These are phyloP conservation scores for Pachypeltis micranthus DNA, from an alignment of 1,140 invertebrate species.

Conservation along the genomic window DNA sequence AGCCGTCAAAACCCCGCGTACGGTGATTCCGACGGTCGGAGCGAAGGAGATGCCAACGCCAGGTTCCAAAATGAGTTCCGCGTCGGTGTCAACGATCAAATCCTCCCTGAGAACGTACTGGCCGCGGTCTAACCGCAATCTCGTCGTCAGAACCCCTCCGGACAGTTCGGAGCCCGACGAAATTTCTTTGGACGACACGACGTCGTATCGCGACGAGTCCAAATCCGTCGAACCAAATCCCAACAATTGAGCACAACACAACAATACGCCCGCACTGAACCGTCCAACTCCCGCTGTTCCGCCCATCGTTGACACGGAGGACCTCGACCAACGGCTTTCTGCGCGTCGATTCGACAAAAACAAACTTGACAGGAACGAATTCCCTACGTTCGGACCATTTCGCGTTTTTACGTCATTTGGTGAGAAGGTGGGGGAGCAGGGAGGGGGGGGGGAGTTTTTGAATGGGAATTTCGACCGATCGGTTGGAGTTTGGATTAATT, in stretches of 20 bases:
- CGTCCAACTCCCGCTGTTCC: neutral
- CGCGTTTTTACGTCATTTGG: too few species aligned
- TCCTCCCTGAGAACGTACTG: slow-evolving; percentile 70
- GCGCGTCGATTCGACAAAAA: too few species aligned
- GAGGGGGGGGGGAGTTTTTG: too few species aligned
- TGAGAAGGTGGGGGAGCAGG: too few species aligned
- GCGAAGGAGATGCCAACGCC: slow-evolving; percentile 76
- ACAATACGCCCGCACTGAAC: neutral
- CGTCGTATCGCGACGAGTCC: neutral
- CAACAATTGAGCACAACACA: slow-evolving; percentile 3
- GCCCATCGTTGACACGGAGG: too few species aligned
- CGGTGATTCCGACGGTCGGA: slow-evolving; percentile 79
- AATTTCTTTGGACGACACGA: neutral
- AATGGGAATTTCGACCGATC: too few species aligned
- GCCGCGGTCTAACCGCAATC: slow-evolving; percentile 43
- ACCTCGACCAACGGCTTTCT: too few species aligned
- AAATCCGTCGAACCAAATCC: neutral
- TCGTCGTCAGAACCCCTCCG: slow-evolving; percentile 45
- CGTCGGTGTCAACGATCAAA: slow-evolving; percentile 59
- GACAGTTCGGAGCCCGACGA: slow-evolving; percentile 37
- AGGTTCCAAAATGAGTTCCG: slow-evolving; percentile 66
- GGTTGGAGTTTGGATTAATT: neutral
- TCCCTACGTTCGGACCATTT: too few species aligned
- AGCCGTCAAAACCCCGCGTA: slow-evolving; percentile 71
- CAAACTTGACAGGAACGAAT: too few species aligned